Conservation (phyloP, 2,113 vertebrate species). For the Grus americana region DNA sequence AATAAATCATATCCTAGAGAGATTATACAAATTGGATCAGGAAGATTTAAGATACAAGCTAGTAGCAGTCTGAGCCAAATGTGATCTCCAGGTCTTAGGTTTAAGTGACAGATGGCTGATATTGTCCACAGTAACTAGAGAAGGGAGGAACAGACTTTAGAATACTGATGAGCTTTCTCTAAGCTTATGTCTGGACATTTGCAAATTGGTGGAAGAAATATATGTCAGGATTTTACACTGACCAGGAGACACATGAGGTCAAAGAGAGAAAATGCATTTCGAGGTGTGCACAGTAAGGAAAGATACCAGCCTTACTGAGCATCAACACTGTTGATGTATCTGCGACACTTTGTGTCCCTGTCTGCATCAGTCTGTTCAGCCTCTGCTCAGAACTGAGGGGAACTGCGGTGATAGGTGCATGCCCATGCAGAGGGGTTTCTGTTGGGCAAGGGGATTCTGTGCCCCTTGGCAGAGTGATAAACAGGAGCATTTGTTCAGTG, state of each 20-base stretch:
- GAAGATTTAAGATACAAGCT: not conserved
- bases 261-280: not conserved
- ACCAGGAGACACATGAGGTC: not conserved
- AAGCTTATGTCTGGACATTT: not conserved
- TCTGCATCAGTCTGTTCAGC: not conserved
- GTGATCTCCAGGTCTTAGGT: not conserved
- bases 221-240: not conserved
- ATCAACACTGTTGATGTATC: fast-evolving
- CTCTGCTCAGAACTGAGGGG: not conserved
- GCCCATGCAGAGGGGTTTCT: not conserved
- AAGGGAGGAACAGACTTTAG: not conserved
- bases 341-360: too few relatives aligned
- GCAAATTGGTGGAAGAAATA: not conserved
- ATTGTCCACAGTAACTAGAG: not conserved
- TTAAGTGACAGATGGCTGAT: not conserved
- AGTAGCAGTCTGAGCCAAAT: not conserved
- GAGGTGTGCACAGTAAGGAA: not conserved
- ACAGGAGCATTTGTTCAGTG: not conserved
- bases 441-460: not conserved
- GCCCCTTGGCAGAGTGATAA: not conserved
- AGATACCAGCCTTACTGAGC: not conserved
- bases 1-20: not conserved
- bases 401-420: fast-evolving
- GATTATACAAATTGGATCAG: not conserved
- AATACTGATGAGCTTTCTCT: not conserved